phyloP scores from a whole-genome alignment of 2,888 invertebrate species.

The Drosophila crucigera region DNA sequence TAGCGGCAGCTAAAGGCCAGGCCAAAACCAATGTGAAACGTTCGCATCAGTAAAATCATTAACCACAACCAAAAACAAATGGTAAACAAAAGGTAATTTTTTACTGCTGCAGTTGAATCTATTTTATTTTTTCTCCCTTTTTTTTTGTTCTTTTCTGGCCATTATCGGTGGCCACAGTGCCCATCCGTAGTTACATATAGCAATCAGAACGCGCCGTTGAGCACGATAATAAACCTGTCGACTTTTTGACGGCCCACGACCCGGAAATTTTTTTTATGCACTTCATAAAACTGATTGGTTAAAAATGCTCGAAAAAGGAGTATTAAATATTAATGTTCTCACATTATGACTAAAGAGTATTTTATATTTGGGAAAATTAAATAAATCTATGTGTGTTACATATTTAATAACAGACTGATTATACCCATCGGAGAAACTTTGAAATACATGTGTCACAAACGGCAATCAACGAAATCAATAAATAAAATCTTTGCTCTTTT shows the following conservation, averaged over 20 bases:
- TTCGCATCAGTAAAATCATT: constrained; percentile 2
- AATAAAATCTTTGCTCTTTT: constrained; percentile 14
- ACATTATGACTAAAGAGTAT: background rate
- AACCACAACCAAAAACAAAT: background rate
- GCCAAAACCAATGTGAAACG: constrained; percentile 4
- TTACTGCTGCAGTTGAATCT: constrained; percentile 5
- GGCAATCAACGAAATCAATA: constrained; percentile 24
- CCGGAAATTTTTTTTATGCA: background rate
- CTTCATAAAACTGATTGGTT: background rate
- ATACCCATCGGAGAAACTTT: too few relatives aligned
- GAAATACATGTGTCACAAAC: constrained; percentile 11
- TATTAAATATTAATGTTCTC: background rate
- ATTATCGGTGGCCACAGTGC: constrained; percentile 9
- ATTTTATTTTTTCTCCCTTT: background rate
- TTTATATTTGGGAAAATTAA: background rate
- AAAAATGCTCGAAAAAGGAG: background rate
- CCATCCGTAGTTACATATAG: constrained; percentile 42
- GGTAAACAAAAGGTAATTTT: constrained; percentile 14
- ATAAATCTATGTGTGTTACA: background rate
- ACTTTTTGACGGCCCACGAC: constrained; percentile 12
- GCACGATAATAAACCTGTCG: constrained; percentile 52
- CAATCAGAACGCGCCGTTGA: constrained; percentile 62
- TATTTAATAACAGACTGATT: background rate
- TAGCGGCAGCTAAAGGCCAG: background rate
- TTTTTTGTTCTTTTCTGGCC: background rate